Percentiles rank a stretch among this genome's conserved stretches.
Evolutionary conservation across 2,888 invertebrate genomes (phyloP).

Genomic region (Rotaria socialis): DNA sequence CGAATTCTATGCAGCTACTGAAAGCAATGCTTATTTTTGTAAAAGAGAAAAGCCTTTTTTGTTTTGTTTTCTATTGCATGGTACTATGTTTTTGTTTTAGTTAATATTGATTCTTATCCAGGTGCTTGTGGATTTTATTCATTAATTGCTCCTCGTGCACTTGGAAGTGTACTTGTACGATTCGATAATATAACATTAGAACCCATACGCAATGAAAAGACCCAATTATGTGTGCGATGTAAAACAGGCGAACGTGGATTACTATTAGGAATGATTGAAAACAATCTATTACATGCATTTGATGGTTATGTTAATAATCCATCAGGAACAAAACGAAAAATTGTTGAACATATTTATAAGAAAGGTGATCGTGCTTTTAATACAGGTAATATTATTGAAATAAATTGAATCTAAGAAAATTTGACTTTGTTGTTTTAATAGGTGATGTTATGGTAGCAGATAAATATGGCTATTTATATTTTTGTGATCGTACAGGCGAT

Average conservation of each 20-base stretch:
- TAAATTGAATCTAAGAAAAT: not conserved
- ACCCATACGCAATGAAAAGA: conserved; percentile 69
- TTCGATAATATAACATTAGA: conserved; percentile 79
- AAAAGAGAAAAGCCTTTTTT: conserved; percentile 62
- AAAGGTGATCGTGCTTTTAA: conserved; percentile 69
- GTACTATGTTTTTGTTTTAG: conserved; percentile 41
- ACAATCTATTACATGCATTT: conserved; percentile 77
- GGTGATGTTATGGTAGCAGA: conserved; percentile 82
- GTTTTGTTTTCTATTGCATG: too few relatives aligned
- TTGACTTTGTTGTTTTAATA: conserved; percentile 47
- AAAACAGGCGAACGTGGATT: conserved; percentile 86
- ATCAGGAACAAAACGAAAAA: conserved; percentile 82
- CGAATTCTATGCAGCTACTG: conserved; percentile 94
- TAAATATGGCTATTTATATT: conserved; percentile 82
- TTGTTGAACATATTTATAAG: conserved; percentile 78
- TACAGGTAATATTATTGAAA: conserved; percentile 15
- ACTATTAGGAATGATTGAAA: conserved; percentile 87
- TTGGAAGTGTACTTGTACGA: conserved; percentile 58
- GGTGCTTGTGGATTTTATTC: conserved; percentile 87
- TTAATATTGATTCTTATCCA: conserved; percentile 56
- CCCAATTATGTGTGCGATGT: conserved; percentile 79
- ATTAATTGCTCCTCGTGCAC: conserved; percentile 77
- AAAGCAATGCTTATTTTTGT: conserved; percentile 74
- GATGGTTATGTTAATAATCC: conserved; percentile 77
- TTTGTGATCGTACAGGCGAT: conserved; percentile 88